These are phyloP conservation scores for Reticulitermes speratus DNA, from an alignment of 1,140 invertebrate species.

Conservation along the genomic window DNA sequence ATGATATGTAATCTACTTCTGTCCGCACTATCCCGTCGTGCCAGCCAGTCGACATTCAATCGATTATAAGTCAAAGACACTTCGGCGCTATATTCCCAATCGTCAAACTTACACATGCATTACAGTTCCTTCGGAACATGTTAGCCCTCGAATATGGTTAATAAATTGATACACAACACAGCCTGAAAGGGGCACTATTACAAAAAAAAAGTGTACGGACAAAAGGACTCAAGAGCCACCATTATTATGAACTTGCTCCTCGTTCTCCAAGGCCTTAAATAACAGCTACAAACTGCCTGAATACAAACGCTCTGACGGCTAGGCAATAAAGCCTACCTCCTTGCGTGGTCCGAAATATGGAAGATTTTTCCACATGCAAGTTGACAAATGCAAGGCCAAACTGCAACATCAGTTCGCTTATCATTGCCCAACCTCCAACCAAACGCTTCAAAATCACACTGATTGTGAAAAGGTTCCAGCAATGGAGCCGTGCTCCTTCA, in stretches of 20 bases:
- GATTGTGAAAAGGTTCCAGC: conserved; percentile 28
- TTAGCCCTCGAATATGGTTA: not conserved
- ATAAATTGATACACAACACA: not conserved
- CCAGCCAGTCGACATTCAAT: conserved; percentile 25
- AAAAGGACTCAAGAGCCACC: conserved; percentile 25
- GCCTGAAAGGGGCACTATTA: not conserved
- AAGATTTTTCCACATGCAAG: conserved; percentile 20
- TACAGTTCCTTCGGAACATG: not conserved
- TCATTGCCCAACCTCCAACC: conserved; percentile 23
- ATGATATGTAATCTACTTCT: conserved; percentile 19
- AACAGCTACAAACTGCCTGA: conserved; percentile 16
- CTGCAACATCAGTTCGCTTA: conserved; percentile 17
- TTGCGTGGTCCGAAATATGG: conserved; percentile 31
- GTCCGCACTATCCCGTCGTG: not conserved
- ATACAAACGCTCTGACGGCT: not conserved
- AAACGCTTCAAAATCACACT: conserved; percentile 29
- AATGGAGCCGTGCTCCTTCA: conserved; percentile 32
- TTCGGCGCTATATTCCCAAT: not conserved
- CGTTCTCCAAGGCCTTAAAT: conserved; percentile 25
- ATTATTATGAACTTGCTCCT: conserved; percentile 23
- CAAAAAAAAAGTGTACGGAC: conserved; percentile 2
- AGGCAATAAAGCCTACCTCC: conserved; percentile 30
- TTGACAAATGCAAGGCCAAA: not conserved
- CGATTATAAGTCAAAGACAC: conserved; percentile 25
- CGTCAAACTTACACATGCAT: not conserved